These are phyloP conservation scores for Drosophila bunnanda DNA, from an alignment of 2,888 invertebrate species.

Conservation along the genomic window DNA sequence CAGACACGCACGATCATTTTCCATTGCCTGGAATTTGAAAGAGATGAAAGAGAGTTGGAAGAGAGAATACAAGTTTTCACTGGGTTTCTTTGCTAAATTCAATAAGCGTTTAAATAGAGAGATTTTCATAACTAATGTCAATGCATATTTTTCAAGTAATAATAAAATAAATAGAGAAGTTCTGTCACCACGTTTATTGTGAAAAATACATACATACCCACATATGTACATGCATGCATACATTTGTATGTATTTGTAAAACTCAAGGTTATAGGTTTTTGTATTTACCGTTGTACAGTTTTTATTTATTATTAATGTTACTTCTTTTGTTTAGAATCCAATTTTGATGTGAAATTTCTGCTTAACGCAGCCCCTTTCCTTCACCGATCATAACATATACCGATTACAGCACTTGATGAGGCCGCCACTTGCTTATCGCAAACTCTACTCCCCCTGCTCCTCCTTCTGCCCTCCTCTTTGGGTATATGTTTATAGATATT, in stretches of 20 bases:
- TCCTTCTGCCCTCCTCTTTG: background rate
- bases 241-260: no score
- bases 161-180: no score
- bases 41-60: background rate
- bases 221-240: no score
- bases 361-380: background rate
- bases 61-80: background rate
- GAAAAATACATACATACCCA: no score
- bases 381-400: conserved; percentile 11
- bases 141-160: no score
- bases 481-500: conserved; percentile 6
- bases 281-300: background rate
- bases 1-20: background rate
- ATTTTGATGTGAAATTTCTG: background rate
- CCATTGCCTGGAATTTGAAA: background rate
- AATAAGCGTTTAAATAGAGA: no score
- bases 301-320: background rate
- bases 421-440: conserved; percentile 15
- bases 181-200: no score
- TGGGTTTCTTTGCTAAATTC: background rate
- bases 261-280: background rate
- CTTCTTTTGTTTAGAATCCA: background rate
- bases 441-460: background rate
- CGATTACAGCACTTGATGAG: conserved; percentile 23
- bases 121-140: no score